Evolutionary conservation across 2,888 invertebrate genomes (phyloP).

Genomic region (Patella caerulea): DNA sequence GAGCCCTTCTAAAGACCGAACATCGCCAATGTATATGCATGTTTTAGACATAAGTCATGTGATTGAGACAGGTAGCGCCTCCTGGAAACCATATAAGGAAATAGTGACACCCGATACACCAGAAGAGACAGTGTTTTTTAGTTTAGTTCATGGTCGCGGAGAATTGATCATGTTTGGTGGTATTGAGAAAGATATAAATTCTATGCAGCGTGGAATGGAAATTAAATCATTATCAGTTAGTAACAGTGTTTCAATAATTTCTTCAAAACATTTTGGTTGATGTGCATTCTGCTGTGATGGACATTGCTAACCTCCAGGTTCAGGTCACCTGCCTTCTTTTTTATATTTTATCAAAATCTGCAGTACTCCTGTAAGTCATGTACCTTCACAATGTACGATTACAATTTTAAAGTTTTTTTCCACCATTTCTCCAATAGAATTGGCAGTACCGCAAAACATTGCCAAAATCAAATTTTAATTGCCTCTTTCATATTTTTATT

Average conservation of each 20-base stretch:
- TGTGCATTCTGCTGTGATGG: background rate
- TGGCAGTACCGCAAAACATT: too few species aligned
- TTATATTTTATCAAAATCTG: too few species aligned
- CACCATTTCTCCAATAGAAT: too few species aligned
- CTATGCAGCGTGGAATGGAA: conserved; percentile 59
- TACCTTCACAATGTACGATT: too few species aligned
- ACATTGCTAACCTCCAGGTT: too few species aligned
- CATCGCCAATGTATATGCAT: conserved; percentile 81
- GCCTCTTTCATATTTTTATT: too few species aligned
- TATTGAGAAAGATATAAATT: conserved; percentile 75
- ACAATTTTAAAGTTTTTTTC: too few species aligned
- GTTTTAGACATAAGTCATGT: conserved; percentile 83
- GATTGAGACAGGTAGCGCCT: conserved; percentile 73
- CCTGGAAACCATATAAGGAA: conserved; percentile 66
- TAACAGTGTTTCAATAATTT: conserved; percentile 47
- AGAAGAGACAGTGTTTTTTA: conserved; percentile 91
- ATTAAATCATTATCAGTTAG: conserved; percentile 47
- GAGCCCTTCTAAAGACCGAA: background rate
- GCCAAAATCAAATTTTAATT: too few species aligned
- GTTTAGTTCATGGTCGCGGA: conserved; percentile 89
- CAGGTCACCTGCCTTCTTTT: too few species aligned
- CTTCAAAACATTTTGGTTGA: conserved; percentile 16
- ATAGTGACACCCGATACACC: conserved; percentile 74
- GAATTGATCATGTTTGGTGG: conserved; percentile 98
- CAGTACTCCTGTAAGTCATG: too few species aligned